A percentile compares a stretch with the other conserved stretches of the same genome.
phyloP scores from a whole-genome alignment of 2,888 invertebrate genomes.

The Cynaeus angustus region DNA sequence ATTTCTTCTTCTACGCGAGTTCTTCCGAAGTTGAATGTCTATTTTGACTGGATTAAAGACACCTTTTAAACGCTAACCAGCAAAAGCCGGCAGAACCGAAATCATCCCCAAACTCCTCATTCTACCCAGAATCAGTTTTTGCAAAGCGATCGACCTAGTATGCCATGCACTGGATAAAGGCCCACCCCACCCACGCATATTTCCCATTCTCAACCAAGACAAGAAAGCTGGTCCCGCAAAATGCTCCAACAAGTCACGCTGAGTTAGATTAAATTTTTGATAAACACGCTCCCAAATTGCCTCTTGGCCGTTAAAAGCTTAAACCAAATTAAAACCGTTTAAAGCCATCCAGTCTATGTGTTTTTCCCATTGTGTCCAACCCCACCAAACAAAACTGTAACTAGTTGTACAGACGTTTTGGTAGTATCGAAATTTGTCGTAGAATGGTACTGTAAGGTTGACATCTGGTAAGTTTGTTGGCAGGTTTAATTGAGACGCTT shows the following conservation, averaged over 20 bases:
- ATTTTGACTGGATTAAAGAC: no score
- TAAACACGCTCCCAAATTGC: slow-evolving; percentile 90
- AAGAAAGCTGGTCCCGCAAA: slow-evolving; percentile 95
- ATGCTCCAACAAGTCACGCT: slow-evolving; percentile 84
- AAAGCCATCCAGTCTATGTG: slow-evolving; percentile 98
- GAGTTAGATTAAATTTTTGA: slow-evolving; percentile 80
- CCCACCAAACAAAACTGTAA: slow-evolving; percentile 94
- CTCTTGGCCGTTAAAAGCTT: slow-evolving; percentile 94
- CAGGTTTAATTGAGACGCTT: slow-evolving; percentile 78
- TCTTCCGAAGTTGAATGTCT: no score
- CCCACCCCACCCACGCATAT: slow-evolving; percentile 92
- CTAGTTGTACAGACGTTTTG: slow-evolving; percentile 93
- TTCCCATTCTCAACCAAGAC: slow-evolving; percentile 97
- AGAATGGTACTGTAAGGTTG: slow-evolving; percentile 75
- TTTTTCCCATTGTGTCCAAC: slow-evolving; percentile 84
- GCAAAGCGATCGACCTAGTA: slow-evolving; percentile 78
- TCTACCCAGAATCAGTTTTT: slow-evolving; percentile 81
- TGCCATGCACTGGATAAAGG: slow-evolving; percentile 85
- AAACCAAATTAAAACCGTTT: slow-evolving; percentile 92
- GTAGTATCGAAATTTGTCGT: slow-evolving; percentile 90
- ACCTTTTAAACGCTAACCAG: no score
- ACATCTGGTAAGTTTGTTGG: slow-evolving; percentile 77
- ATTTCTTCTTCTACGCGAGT: no score
- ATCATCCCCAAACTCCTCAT: slow-evolving; percentile 90
- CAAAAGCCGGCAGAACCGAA: slow-evolving; percentile 91